phyloP scores from a whole-genome alignment of 1,140 invertebrate genomes.

The Theocolax elegans region DNA sequence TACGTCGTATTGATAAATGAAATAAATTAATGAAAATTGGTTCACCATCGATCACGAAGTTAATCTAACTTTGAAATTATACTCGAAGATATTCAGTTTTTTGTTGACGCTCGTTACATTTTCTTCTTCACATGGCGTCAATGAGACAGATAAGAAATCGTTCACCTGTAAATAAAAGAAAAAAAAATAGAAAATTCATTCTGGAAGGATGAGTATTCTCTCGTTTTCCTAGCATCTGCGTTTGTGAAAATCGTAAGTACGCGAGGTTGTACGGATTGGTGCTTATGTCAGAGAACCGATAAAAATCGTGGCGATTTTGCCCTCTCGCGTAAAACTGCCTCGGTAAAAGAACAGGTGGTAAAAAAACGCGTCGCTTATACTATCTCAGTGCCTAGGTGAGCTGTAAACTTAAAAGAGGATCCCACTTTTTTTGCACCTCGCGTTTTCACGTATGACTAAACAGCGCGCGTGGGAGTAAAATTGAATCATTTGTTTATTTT shows the following conservation, averaged over 20 bases:
- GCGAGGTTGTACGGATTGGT: not conserved
- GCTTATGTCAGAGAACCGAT: constrained; percentile 5
- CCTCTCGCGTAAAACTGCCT: not conserved
- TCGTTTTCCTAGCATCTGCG: too few relatives aligned
- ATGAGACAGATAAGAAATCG: too few relatives aligned
- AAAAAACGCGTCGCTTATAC: not conserved
- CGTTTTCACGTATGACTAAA: not conserved
- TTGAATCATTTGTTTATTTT: constrained; percentile 7
- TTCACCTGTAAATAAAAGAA: too few relatives aligned
- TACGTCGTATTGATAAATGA: too few relatives aligned
- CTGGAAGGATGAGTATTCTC: too few relatives aligned
- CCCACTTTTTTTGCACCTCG: not conserved
- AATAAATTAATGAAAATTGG: constrained; percentile 10
- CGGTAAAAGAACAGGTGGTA: not conserved
- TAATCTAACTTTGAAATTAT: constrained; percentile 34
- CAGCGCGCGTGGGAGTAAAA: not conserved
- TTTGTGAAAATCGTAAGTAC: constrained; percentile 15
- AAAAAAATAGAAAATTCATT: too few relatives aligned
- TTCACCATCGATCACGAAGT: constrained; percentile 3
- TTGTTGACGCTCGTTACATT: not conserved
- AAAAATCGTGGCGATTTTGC: not conserved
- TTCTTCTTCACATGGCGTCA: not conserved
- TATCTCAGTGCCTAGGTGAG: not conserved
- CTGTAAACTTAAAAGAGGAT: not conserved
- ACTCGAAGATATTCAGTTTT: not conserved